Base-by-base conservation (phyloP, 2,888 invertebrate species). In the Acanthococcus lagerstroemiae region DNA sequence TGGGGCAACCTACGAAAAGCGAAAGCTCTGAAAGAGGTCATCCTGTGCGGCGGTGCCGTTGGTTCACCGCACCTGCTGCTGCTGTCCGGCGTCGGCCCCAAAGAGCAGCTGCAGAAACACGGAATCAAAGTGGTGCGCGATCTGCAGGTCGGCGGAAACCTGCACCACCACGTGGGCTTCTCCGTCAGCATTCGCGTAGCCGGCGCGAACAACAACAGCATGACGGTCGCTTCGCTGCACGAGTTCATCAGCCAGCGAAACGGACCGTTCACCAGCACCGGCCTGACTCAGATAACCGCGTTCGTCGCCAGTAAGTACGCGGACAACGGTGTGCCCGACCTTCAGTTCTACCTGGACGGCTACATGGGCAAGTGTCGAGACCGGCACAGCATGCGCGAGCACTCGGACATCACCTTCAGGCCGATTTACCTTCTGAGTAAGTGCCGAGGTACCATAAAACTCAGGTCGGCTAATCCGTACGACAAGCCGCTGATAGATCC, bases 51-150 rank as follows among this genome's bases (percentile, higher is more conserved):
- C 1, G 87, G 87, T 4, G 78, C 83, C 2, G 78, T 87, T 57
- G 84, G 82, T 70, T 80, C 83, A 1, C 84, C 87, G 0, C 85
- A 87, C 72, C 71, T 88, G 4, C 75, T 88, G 48, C 81, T 86
- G 82, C 74, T 86, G 15, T 85, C 85, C 0, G 87, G 87, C 0
- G 78, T 86, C 9, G 83, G 83, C 0, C 82, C 82, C 0, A 74
- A 73, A 56, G 73, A 80, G 0, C 77, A 80, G 66, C 76, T 85
- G 69, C 71, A 75, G 4, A 72, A 77, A 37, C 70, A 79, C 67
- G 75, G 76, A 0, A 80, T 82, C 61, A 72, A 77, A 0, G 73
- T 77, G 0, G 69, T 81, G 2, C 74, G 68, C 44, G 76, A 81
- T 72, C 71, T 80, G 22, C 77, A 77, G 69, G 83, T 83, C 0